Evolutionary conservation across 2,888 invertebrate species (phyloP), one percentile per base, ranked within the genome.

Genomic region (Dendrolimus houi): DNA sequence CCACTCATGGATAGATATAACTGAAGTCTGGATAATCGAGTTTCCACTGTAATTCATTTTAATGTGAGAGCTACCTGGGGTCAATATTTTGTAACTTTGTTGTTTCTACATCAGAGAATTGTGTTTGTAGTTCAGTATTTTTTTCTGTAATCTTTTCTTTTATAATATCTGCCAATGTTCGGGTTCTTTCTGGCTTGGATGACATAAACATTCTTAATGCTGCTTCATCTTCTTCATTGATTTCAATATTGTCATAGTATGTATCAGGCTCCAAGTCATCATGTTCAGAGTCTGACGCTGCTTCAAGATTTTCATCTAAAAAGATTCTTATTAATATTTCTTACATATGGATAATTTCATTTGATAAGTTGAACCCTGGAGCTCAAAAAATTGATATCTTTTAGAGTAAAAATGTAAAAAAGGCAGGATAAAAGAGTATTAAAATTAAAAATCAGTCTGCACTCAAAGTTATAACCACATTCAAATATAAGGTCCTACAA

Each of bases 101-200:
- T 17, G 93, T 93, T 61, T 93, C 94, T 53, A 89, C 92, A 91
- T 98, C 98, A 53, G 96, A 96, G 74, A 96, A 94, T 73, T 96
- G 95, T 42, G 96, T 94, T 54, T 96, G 94, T 14, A 98, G 91
- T 87, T 98, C 98, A 0, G 96, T 96, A 71, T 96, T 95, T 77
- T 98, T 98, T 72, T 98, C 97, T 41, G 96, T 96, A 52, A 99
- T 94, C 89, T 97, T 98, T 67, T 97, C 97, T 91, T 95, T 93
- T 60, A 99, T 97, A 53, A 98, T 94, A 76, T 99, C 98, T 13
- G 97, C 97, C 52, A 99, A 83, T 1, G 97, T 97, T 59, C 95
- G 87, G 41, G 93, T 92, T 56, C 92, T 93, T 57, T 87, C 86
- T 9, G 88, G 85, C 60, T 77, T 84, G 8, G 73, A 60, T 8